phyloP scores from a whole-genome alignment of 2,888 invertebrate species.

The Tachina fera region DNA sequence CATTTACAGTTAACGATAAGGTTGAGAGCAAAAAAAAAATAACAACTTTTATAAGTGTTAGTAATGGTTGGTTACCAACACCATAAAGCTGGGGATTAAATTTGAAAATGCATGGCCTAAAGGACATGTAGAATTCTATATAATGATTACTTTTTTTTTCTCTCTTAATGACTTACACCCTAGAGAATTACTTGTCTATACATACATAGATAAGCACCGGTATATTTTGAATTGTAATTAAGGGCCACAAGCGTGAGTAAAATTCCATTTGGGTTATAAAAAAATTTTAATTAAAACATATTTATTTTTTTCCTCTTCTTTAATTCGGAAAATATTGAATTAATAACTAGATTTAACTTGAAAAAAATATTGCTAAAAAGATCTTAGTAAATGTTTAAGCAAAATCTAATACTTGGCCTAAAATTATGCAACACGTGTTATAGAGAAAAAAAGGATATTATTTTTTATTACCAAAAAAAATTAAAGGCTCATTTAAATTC shows the following conservation, averaged over 20 bases:
- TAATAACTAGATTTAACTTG: constrained; percentile 25
- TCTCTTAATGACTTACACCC: constrained; percentile 30
- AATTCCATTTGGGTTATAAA: neutral
- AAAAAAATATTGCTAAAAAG: no score
- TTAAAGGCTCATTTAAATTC: neutral
- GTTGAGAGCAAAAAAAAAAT: neutral
- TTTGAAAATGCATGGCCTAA: constrained; percentile 43
- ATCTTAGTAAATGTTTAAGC: neutral
- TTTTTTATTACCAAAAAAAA: neutral
- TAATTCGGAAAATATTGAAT: constrained; percentile 11
- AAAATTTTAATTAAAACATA: neutral
- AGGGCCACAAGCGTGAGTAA: constrained; percentile 53
- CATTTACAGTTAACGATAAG: neutral
- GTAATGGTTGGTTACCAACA: constrained; percentile 8
- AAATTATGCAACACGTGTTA: constrained; percentile 29
- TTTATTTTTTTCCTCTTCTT: neutral
- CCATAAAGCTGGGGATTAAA: constrained; percentile 25
- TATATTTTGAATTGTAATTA: constrained; percentile 62
- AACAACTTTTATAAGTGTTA: neutral
- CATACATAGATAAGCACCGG: constrained; percentile 1
- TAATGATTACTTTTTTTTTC: constrained; percentile 3
- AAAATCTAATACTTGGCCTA: neutral
- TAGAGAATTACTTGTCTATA: constrained; percentile 13
- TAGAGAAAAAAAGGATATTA: neutral
- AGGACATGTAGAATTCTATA: constrained; percentile 6